Conservation (phyloP, 2,797 vertebrate species). For the Ambastaia sidthimunki region DNA sequence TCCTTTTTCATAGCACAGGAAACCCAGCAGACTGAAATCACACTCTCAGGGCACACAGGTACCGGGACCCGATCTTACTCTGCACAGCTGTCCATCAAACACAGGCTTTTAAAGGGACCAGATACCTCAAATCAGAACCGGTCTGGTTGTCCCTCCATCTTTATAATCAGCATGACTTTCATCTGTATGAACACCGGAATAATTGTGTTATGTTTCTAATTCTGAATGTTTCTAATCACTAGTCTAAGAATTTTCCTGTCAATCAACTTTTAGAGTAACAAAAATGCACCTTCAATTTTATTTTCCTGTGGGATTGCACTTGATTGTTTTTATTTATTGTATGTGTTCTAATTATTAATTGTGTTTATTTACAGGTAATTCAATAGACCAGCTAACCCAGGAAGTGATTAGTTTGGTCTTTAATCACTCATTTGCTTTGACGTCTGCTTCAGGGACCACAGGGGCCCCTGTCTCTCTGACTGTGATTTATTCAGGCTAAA, state of each 20-base stretch:
- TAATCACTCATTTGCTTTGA: conserved; percentile 68
- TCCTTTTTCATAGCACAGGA: conserved; percentile 84
- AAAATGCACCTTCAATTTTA: background rate
- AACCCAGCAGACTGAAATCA: conserved; percentile 82
- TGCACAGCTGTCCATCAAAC: conserved; percentile 19
- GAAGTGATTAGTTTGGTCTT: conserved; percentile 13
- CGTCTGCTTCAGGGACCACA: conserved; percentile 70
- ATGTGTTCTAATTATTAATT: conserved; percentile 2
- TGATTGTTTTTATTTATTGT: background rate
- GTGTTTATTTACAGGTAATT: conserved; percentile 21
- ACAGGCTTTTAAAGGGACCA: background rate
- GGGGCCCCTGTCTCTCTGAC: conserved; percentile 81
- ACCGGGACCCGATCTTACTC: conserved; percentile 67
- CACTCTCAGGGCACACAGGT: conserved; percentile 78
- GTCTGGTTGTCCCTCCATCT: background rate
- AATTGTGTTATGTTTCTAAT: background rate
- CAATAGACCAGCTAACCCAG: conserved; percentile 15
- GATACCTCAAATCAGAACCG: background rate
- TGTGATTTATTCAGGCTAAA: conserved; percentile 82
- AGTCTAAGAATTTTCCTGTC: background rate
- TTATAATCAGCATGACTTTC: background rate
- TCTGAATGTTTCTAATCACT: no score
- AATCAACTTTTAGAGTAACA: no score
- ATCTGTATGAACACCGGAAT: background rate
- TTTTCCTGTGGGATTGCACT: background rate